phyloP scores from a whole-genome alignment of 2,888 invertebrate species.

The Colletes collaris region DNA sequence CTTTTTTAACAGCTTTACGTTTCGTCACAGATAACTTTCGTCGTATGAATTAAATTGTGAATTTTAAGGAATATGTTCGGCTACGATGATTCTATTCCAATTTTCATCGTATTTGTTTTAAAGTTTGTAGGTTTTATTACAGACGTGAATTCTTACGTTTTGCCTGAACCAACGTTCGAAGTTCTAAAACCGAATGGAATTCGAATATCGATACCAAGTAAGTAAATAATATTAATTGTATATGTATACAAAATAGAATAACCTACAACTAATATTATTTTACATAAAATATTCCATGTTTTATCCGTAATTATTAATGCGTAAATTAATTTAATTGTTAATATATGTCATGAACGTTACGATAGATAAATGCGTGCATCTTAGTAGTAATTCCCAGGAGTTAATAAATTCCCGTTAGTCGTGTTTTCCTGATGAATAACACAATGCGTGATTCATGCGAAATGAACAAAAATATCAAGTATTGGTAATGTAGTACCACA shows the following conservation, averaged over 20 bases:
- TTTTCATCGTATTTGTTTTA: background rate
- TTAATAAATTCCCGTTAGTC: background rate
- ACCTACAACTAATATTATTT: too few relatives aligned
- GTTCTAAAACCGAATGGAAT: slow-evolving; percentile 80
- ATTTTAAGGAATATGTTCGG: slow-evolving; percentile 8
- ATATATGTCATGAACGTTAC: background rate
- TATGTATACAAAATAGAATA: background rate
- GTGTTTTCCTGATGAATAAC: background rate
- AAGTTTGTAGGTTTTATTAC: background rate
- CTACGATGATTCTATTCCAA: background rate
- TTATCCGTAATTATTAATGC: background rate
- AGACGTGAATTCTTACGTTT: slow-evolving; percentile 7
- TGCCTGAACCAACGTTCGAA: slow-evolving; percentile 79
- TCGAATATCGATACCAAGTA: slow-evolving; percentile 81
- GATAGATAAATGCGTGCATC: background rate
- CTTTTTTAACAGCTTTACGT: background rate
- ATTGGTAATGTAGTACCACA: background rate
- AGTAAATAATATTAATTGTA: slow-evolving; percentile 24
- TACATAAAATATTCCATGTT: too few relatives aligned
- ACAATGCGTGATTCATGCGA: background rate
- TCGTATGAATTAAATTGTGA: background rate
- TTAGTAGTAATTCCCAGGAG: background rate
- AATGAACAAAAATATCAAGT: background rate
- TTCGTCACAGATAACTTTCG: background rate
- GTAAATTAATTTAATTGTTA: too few relatives aligned